A percentile compares a stretch with the other conserved stretches of the same genome.
phyloP scores from a whole-genome alignment of 2,888 invertebrate genomes.

The Selenia dentaria region DNA sequence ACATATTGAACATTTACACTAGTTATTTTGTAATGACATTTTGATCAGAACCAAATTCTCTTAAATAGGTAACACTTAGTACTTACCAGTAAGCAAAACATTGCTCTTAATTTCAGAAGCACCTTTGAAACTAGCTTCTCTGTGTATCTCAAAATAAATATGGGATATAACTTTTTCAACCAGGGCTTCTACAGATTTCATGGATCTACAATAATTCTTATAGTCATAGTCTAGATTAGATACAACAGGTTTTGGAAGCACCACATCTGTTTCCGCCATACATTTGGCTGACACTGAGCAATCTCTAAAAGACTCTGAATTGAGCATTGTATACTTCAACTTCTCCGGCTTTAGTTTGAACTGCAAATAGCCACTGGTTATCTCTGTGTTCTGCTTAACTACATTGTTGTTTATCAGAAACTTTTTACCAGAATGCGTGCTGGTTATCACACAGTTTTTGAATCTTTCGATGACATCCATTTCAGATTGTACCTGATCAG shows the following conservation, averaged over 20 bases:
- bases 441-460: conserved; percentile 78
- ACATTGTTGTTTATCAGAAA: conserved; percentile 83
- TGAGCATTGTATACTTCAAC: conserved; percentile 75
- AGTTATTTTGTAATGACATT: too few species aligned
- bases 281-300: conserved; percentile 74
- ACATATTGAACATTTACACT: too few species aligned
- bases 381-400: conserved; percentile 69
- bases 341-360: conserved; percentile 74
- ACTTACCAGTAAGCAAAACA: conserved; percentile 71
- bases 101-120: conserved; percentile 75
- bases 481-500: conserved; percentile 59
- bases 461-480: conserved; percentile 71
- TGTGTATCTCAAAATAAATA: conserved; percentile 70
- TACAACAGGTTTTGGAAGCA: conserved; percentile 46
- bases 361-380: conserved; percentile 62
- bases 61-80: neutral
- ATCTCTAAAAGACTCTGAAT: conserved; percentile 78
- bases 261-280: conserved; percentile 56
- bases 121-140: conserved; percentile 68
- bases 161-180: conserved; percentile 60
- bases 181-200: conserved; percentile 75
- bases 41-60: too few species aligned
- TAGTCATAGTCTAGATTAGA: conserved; percentile 67
- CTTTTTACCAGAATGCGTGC: conserved; percentile 72
- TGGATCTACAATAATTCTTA: conserved; percentile 75